Conservation (phyloP, 2,797 vertebrate genomes). For the Poeciliopsis gracilis region DNA sequence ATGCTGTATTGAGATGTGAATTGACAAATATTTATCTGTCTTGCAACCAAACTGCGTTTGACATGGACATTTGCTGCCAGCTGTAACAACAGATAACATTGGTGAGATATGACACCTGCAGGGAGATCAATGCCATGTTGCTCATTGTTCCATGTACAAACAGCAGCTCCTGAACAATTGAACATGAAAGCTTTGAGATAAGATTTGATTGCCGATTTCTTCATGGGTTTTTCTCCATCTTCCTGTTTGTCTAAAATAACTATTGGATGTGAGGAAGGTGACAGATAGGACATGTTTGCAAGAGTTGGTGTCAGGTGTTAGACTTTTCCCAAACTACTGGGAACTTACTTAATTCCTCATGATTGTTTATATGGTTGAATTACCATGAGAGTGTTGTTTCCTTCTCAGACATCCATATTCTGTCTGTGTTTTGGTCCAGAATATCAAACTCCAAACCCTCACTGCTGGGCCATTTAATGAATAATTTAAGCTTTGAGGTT, state of each 20-base stretch:
- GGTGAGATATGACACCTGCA: background rate
- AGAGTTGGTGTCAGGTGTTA: background rate
- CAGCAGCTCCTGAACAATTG: background rate
- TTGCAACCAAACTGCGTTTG: background rate
- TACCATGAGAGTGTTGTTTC: background rate
- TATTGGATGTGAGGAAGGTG: background rate
- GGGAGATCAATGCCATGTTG: background rate
- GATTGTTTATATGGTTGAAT: background rate
- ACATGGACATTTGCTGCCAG: background rate
- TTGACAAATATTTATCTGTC: background rate
- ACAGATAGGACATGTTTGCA: background rate
- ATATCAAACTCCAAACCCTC: slow-evolving; percentile 9
- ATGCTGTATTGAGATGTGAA: background rate
- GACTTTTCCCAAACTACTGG: background rate
- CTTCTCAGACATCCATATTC: background rate
- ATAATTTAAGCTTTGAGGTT: slow-evolving; percentile 56
- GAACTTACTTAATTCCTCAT: background rate
- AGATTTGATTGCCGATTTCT: background rate
- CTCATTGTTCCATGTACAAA: background rate
- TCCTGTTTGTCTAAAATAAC: slow-evolving; percentile 1
- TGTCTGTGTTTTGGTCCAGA: background rate
- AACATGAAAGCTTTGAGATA: background rate
- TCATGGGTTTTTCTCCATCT: background rate
- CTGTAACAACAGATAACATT: background rate
- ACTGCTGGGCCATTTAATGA: slow-evolving; percentile 37